Evolutionary conservation across 2,113 vertebrate genomes (phyloP).

Genomic region (Protobothrops flavoviridis): DNA sequence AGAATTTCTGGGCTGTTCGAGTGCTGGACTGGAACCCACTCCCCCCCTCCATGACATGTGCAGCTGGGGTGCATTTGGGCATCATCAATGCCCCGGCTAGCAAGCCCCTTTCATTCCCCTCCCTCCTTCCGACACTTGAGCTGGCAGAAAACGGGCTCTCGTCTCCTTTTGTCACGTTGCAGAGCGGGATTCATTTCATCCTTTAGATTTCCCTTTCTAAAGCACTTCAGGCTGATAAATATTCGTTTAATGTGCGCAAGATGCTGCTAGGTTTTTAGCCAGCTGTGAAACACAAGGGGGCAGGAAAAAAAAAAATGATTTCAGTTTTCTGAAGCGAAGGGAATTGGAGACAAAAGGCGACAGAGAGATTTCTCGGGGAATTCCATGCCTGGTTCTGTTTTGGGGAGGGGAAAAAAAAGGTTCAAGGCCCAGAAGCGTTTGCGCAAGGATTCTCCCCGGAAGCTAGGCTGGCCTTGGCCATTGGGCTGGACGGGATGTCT

Average conservation of each 20-base stretch:
- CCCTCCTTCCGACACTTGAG: not conserved
- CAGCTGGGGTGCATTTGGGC: not conserved
- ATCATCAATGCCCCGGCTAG: accelerated
- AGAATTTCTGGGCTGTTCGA: not conserved
- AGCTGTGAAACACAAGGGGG: not conserved
- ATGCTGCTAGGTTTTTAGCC: not conserved
- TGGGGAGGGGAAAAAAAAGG: not conserved
- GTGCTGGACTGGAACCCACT: accelerated
- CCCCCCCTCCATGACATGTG: not conserved
- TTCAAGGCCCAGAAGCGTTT: not conserved
- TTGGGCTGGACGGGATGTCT: not conserved
- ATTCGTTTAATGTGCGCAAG: not conserved
- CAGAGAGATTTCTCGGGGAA: not conserved
- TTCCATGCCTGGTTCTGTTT: not conserved
- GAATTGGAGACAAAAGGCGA: not conserved
- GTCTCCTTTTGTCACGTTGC: not conserved
- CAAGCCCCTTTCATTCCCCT: not conserved
- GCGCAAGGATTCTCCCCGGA: not conserved
- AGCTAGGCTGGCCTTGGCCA: not conserved
- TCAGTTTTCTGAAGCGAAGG: not conserved
- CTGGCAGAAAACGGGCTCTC: not conserved
- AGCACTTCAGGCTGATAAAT: conserved; percentile 1
- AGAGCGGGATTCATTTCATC: not conserved
- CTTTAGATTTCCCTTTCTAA: conserved; percentile 1
- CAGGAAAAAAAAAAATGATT: not conserved